Evolutionary conservation across 30 jellyfish, hydroid and myxozoan genomes (phyloP), one percentile per base, ranked within the genome.

Genomic region (Morbakka virulenta): DNA sequence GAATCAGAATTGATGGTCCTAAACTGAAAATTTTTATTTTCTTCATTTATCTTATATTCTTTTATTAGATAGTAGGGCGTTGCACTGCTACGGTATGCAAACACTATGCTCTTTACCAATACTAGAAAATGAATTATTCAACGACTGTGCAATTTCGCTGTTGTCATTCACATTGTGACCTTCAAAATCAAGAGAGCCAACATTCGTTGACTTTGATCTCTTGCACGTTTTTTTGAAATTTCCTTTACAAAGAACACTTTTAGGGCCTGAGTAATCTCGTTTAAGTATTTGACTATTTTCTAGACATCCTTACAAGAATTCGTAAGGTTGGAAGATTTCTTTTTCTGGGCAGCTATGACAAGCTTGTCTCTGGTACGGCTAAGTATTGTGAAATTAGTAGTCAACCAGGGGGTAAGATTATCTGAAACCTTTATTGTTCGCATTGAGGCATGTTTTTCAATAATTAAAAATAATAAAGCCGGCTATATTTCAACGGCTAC

Each of bases 61-160:
- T n/a, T n/a, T n/a, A 61, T 75, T 75, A 31, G 77, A 75, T 13
- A 75, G 52, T n/a, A 75, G 50, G 68, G 67, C 77, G 87, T 61
- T 75, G 29, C 77, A 77, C 36, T 75, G 87, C 68, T 24, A 69
- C 24, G 77, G 67, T 0, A 75, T 75, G 77, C 63, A 49, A 13
- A 32, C 87, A 74, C 86, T 27, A n/a, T 52, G 76, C 22, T 28
- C 62, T 49, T 57, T 23, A 51, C 77, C 76, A 0, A 74, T 53
- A 30, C 66, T 74, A 32, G 77, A 74, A 74, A 74, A 51, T 76
- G 32, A 74, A 2, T 25, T 28, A 72, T 72, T 72, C 84, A 72
- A 50, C 2, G 84, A 13, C 52, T 72, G 84, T 21, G 84, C 74
- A 1, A 72, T 72, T 21, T 48, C 74, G 17, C 2, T 26, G 21